Conservation (phyloP, 2,113 vertebrate genomes). For the Origma solitaria region DNA sequence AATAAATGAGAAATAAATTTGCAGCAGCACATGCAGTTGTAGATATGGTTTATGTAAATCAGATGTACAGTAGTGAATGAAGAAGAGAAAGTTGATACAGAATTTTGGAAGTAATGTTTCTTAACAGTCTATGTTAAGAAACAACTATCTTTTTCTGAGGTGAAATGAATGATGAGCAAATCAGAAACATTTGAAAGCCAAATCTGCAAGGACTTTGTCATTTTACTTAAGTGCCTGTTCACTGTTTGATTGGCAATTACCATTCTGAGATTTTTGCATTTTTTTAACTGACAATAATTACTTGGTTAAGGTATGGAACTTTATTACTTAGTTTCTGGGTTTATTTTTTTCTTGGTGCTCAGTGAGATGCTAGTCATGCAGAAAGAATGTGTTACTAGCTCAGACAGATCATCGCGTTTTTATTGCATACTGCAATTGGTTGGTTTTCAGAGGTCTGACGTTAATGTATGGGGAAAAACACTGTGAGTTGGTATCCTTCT, state of each 20-base stretch:
- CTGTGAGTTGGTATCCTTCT: neutral
- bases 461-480: neutral
- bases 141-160: neutral
- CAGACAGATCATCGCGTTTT: neutral
- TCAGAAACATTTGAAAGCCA: neutral
- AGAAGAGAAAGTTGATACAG: neutral
- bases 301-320: neutral
- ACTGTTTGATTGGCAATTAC: neutral
- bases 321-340: constrained; percentile 1
- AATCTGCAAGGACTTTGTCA: neutral
- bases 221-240: neutral
- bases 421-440: neutral
- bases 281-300: constrained; percentile 2
- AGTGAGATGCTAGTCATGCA: neutral
- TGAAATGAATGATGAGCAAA: neutral
- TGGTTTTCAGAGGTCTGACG: neutral
- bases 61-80: neutral
- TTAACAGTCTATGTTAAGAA: neutral
- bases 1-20: neutral
- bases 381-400: neutral
- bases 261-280: neutral
- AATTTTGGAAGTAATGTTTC: neutral
- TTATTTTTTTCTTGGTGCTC: neutral
- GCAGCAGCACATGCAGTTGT: neutral
- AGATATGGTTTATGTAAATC: neutral